Percentiles rank a stretch among this genome's conserved stretches.
These are phyloP conservation scores for Tyria jacobaeae DNA, from an alignment of 2,888 invertebrate species.

Conservation along the genomic window DNA sequence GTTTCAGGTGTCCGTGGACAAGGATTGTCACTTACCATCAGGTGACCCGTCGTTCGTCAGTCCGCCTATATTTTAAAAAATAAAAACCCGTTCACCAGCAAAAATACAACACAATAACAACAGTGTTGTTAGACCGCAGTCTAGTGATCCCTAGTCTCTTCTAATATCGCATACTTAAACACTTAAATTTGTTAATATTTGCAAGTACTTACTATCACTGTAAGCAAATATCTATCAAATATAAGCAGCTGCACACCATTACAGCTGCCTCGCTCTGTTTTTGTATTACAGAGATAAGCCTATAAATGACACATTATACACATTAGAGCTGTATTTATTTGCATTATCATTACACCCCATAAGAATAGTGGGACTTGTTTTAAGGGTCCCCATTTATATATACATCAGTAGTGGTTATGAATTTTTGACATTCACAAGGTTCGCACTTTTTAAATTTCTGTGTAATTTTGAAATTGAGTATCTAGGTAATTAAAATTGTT, in stretches of 20 bases:
- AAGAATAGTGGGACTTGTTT: neutral
- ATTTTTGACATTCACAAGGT: too few species aligned
- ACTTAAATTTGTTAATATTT: neutral
- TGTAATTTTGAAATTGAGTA: neutral
- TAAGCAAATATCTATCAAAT: conserved; percentile 1
- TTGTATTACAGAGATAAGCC: conserved; percentile 38
- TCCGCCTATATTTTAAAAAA: too few species aligned
- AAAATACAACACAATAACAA: too few species aligned
- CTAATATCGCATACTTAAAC: neutral
- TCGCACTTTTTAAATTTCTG: neutral
- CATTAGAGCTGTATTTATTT: conserved; percentile 23
- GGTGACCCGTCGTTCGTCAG: too few species aligned
- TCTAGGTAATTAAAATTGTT: neutral
- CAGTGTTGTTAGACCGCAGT: too few species aligned
- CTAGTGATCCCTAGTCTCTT: too few species aligned
- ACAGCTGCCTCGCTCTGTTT: conserved; percentile 23
- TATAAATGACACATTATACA: conserved; percentile 28
- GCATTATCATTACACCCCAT: neutral
- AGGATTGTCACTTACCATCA: too few species aligned
- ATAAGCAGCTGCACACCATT: conserved; percentile 25
- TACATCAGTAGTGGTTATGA: neutral
- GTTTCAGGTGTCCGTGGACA: too few species aligned
- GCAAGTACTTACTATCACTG: neutral
- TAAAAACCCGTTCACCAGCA: too few species aligned
- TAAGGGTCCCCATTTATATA: neutral